These are phyloP conservation scores for Trichechus manatus DNA, from an alignment of 2,113 vertebrate species.

Conservation along the genomic window DNA sequence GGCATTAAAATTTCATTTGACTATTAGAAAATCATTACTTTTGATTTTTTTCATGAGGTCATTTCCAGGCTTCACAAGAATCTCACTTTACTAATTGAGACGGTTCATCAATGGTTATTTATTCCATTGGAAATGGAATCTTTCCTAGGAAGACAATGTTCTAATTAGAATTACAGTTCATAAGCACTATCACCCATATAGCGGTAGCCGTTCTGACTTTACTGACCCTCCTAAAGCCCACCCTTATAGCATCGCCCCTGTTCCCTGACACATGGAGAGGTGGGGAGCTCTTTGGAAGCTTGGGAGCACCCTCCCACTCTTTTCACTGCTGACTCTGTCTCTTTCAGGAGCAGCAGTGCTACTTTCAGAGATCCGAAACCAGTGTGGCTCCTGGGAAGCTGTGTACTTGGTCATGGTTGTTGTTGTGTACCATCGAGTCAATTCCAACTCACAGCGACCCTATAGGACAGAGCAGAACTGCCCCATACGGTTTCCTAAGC, in stretches of 20 bases:
- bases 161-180: not conserved
- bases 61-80: not conserved
- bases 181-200: fast-evolving
- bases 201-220: not conserved
- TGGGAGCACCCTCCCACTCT: not conserved
- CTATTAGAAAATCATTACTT: not conserved
- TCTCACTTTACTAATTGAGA: not conserved
- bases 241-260: not conserved
- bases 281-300: not conserved
- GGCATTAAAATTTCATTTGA: slow-evolving; percentile 19
- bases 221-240: not conserved
- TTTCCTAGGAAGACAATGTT: not conserved
- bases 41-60: not conserved
- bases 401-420: not conserved
- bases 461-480: too few species aligned
- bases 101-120: not conserved
- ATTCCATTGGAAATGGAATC: not conserved
- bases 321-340: not conserved
- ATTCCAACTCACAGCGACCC: too few species aligned
- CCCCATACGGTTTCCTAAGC: too few species aligned
- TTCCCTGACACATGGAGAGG: not conserved
- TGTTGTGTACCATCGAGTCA: too few species aligned
- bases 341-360: not conserved
- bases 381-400: not conserved
- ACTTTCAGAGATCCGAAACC: not conserved